A percentile compares a stretch with the other conserved stretches of the same genome.
Evolutionary conservation across 2,113 vertebrate species (phyloP).

Genomic region (Gobio gobio): DNA sequence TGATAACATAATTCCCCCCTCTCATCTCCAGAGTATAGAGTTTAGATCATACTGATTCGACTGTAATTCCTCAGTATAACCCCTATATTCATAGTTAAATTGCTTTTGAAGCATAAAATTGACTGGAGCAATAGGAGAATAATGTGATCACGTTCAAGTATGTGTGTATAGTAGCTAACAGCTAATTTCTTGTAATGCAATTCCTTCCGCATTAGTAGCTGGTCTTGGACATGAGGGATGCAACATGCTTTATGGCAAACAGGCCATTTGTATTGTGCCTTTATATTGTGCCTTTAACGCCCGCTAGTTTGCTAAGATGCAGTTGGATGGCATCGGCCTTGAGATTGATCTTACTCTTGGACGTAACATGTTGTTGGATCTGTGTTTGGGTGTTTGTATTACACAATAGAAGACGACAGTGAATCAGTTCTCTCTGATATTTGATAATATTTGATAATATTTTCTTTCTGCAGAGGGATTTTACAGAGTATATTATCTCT

Average conservation of each 20-base stretch:
- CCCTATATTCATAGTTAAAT: constrained; percentile 46
- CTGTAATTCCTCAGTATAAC: constrained; percentile 54
- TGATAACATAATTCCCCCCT: constrained; percentile 50
- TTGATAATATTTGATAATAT: constrained; percentile 15
- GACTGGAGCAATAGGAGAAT: constrained; percentile 55
- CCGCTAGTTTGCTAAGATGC: background rate
- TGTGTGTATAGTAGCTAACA: background rate
- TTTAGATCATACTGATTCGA: constrained; percentile 48
- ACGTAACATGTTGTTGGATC: background rate
- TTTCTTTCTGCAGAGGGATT: constrained; percentile 15
- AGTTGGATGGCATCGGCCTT: background rate
- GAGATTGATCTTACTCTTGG: background rate
- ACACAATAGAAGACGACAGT: background rate
- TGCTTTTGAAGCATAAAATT: constrained; percentile 50
- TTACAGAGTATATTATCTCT: background rate
- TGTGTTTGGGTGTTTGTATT: background rate
- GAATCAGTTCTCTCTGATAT: background rate
- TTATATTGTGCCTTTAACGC: background rate
- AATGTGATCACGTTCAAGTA: constrained; percentile 30
- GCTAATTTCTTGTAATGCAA: constrained; percentile 1
- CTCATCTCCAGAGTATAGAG: constrained; percentile 50
- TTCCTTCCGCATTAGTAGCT: background rate
- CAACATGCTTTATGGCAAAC: background rate
- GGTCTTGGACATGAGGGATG: background rate
- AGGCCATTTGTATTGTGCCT: background rate